Percentiles rank a stretch among this genome's conserved stretches.
These are phyloP conservation scores for Columba livia DNA, from an alignment of 2,113 vertebrate species.

Conservation along the genomic window DNA sequence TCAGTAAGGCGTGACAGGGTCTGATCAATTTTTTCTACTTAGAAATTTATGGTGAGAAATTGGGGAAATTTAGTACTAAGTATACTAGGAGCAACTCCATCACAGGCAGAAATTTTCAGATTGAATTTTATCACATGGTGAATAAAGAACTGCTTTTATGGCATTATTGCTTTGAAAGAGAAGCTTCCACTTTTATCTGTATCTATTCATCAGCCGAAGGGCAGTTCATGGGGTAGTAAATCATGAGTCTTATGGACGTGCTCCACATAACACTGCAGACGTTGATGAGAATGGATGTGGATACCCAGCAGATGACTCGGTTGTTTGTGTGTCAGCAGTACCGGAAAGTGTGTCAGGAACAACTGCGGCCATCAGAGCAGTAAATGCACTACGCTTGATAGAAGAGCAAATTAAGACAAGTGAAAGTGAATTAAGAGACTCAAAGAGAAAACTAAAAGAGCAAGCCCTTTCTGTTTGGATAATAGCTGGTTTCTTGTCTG, in stretches of 20 bases:
- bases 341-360: background rate
- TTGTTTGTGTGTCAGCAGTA: background rate
- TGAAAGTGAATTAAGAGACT: background rate
- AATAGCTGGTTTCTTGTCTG: background rate
- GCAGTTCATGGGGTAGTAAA: background rate
- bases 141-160: background rate
- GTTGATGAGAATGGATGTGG: background rate
- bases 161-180: background rate
- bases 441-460: background rate
- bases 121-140: background rate
- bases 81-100: background rate
- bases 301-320: background rate
- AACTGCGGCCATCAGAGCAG: background rate
- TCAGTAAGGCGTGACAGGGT: accelerated
- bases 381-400: background rate
- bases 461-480: background rate
- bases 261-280: background rate
- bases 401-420: background rate
- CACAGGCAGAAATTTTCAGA: background rate
- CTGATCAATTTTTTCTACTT: background rate
- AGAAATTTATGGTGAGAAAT: background rate
- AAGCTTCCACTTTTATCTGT: background rate
- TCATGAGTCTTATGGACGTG: background rate
- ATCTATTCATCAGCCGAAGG: constrained; percentile 19
- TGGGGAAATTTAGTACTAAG: background rate